These are phyloP conservation scores for Danio choprae DNA, from an alignment of 2,797 vertebrate genomes.

Conservation along the genomic window DNA sequence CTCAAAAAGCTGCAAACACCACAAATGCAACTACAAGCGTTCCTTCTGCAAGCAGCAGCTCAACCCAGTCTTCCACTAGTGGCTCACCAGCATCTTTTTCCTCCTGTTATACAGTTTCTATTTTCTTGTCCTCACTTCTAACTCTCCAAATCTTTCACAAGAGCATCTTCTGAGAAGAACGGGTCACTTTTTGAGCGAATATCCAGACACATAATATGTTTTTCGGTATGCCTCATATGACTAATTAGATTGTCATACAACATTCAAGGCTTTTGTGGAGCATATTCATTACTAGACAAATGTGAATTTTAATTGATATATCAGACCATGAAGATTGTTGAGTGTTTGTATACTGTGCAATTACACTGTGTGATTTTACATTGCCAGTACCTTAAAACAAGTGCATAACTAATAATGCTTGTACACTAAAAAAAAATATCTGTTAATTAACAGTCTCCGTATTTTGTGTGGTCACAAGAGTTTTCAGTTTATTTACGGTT, in stretches of 20 bases:
- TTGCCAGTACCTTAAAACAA: too few species aligned
- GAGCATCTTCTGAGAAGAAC: not conserved
- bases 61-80: rapidly evolving
- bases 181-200: not conserved
- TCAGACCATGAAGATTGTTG: not conserved
- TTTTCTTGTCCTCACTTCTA: not conserved
- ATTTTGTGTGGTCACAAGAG: not conserved
- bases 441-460: too few species aligned
- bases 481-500: too few species aligned
- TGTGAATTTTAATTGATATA: not conserved
- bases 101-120: not conserved
- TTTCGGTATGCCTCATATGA: not conserved
- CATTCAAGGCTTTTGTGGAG: not conserved
- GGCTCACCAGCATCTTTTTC: not conserved
- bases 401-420: not conserved
- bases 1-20: constrained; percentile 1
- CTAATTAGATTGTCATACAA: not conserved
- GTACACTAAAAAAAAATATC: not conserved
- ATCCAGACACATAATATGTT: not conserved
- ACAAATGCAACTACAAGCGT: not conserved
- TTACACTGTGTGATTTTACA: too few species aligned
- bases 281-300: not conserved
- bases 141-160: not conserved
- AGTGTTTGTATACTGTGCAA: not conserved
- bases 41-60: not conserved